These are phyloP conservation scores for Torymus auratus DNA, from an alignment of 2,888 invertebrate species.

Conservation along the genomic window DNA sequence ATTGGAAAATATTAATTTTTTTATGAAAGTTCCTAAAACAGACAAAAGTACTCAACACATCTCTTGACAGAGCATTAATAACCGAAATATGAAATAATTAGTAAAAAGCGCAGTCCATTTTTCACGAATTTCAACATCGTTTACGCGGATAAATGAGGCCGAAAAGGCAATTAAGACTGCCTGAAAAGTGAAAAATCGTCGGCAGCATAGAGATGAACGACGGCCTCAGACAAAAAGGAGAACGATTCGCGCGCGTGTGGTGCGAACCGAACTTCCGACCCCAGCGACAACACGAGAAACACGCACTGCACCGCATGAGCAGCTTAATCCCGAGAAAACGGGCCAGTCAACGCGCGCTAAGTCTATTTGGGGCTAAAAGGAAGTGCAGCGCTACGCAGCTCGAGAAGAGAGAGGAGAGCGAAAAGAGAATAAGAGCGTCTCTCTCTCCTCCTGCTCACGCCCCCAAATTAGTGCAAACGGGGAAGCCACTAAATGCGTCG, in stretches of 20 bases:
- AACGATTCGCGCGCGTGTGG: neutral
- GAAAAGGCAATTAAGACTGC: constrained; percentile 28
- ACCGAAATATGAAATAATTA: constrained; percentile 17
- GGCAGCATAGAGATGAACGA: constrained; percentile 28
- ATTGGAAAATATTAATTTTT: too few relatives aligned
- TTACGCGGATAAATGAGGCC: constrained; percentile 45
- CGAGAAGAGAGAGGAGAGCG: neutral
- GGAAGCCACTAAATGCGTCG: constrained; percentile 66
- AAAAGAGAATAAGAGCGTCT: constrained; percentile 26
- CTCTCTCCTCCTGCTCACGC: constrained; percentile 66
- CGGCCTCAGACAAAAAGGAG: neutral
- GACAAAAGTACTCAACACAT: neutral
- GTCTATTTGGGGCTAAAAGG: constrained; percentile 35
- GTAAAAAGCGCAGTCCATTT: neutral
- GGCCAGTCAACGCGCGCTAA: constrained; percentile 23
- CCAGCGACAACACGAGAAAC: constrained; percentile 3
- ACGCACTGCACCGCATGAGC: neutral
- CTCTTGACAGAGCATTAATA: neutral
- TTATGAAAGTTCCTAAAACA: too few relatives aligned
- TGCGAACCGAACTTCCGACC: constrained; percentile 19
- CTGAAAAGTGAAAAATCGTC: constrained; percentile 29
- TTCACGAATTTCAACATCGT: constrained; percentile 44
- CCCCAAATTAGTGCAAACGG: constrained; percentile 73
- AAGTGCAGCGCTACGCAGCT: neutral
- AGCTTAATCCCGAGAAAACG: constrained; percentile 36